Base-by-base conservation (phyloP, 2,888 invertebrate genomes). In the Stratiomys singularior region DNA sequence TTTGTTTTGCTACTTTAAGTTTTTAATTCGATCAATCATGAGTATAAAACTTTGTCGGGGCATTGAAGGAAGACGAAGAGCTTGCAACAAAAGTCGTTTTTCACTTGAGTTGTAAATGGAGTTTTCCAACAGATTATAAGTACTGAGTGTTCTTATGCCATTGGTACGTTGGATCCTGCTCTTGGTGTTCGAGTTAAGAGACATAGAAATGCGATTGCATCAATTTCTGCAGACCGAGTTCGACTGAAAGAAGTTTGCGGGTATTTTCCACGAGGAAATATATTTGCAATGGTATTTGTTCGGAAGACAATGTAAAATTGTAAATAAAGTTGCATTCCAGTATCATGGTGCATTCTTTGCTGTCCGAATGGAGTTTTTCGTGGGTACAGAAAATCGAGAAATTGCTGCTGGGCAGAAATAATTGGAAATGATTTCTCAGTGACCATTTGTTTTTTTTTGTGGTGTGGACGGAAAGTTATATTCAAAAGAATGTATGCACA, bases 71-170 rank as follows among this genome's bases (percentile, higher is more conserved):
- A 27, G 37, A 37, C 27, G 30, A 18, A 66, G 37, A 18, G 28
- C 30, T 66, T 37, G 37, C 21, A 66, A 66, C 66, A 66, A 66
- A 37, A 66, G 66, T 66, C 66, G 66, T 66, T 66, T 66, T 66
- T 66, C 66, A 66, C 66, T 66, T 27, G 37, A 37, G 23, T 21
- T 66, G 66, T 18, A 37, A 66, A 37, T 30, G 66, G 66, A 66
- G 66, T 66, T 66, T 66, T 28, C 66, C 66, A 66, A 66, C 66
- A 66, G 66, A 66, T 66, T 66, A 66, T 66, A 30, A 66, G 66
- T 66, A 27, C 37, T 66, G 37, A 66, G 21, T 66, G 18, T 37
- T 66, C 15, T 52, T 18, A 52, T 52, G 15, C 7, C 3, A 9
- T 37, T 66, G 66, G 66, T 63, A 1, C 37, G 27, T 25, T n/a